A percentile compares a stretch with the other conserved stretches of the same genome.
Conservation (phyloP, 2,888 invertebrate genomes). For the Dorcus parallelipipedus region DNA sequence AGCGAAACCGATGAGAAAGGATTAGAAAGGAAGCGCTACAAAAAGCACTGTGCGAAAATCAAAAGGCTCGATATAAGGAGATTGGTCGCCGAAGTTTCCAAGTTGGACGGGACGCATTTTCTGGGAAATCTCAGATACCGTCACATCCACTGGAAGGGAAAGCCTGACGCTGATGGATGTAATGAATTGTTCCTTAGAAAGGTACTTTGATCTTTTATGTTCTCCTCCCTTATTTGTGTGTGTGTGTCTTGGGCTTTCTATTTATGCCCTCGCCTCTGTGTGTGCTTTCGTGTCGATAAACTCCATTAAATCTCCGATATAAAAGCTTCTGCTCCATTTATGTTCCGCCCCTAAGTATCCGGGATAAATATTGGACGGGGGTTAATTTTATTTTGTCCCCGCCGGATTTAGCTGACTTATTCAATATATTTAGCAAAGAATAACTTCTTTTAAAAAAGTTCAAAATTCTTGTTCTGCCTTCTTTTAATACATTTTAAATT, state of each 20-base stretch:
- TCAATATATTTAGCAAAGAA: too few relatives aligned
- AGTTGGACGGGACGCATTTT: conserved; percentile 62
- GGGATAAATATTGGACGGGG: not conserved
- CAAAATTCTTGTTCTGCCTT: too few relatives aligned
- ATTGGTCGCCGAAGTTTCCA: conserved; percentile 68
- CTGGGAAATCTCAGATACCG: conserved; percentile 69
- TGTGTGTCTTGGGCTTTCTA: not conserved
- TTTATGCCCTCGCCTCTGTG: not conserved
- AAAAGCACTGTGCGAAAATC: conserved; percentile 62
- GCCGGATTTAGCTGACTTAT: too few relatives aligned
- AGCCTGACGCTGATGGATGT: conserved; percentile 82
- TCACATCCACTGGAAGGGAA: conserved; percentile 82
- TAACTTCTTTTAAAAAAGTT: too few relatives aligned
- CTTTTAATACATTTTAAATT: too few relatives aligned
- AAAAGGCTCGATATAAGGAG: conserved; percentile 67
- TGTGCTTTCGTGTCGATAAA: too few relatives aligned
- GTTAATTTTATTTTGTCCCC: not conserved
- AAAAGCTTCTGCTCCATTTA: too few relatives aligned
- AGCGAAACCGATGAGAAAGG: conserved; percentile 70
- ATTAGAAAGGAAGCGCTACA: conserved; percentile 55
- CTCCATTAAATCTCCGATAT: too few relatives aligned
- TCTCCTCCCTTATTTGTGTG: not conserved
- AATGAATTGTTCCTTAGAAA: conserved; percentile 85
- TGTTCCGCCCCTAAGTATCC: not conserved
- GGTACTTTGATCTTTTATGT: conserved; percentile 54